These are phyloP conservation scores for Rotaria magnacalcarata DNA, from an alignment of 2,888 invertebrate genomes.

Conservation along the genomic window DNA sequence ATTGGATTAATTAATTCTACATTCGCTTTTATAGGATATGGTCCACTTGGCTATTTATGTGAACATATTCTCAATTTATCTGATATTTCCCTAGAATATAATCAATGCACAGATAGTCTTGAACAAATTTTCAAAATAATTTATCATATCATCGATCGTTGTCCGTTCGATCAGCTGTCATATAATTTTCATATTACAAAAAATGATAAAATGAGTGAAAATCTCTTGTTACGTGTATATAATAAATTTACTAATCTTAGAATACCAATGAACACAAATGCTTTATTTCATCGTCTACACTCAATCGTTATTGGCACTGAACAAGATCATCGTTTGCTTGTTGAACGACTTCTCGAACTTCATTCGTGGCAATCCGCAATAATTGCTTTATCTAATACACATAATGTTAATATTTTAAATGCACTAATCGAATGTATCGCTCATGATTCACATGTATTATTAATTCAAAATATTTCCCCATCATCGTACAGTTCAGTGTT, in stretches of 20 bases:
- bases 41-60: conserved; percentile 9
- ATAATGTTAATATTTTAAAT: background rate
- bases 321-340: background rate
- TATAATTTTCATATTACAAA: background rate
- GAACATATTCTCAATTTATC: background rate
- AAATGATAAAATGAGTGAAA: background rate
- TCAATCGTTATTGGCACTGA: background rate
- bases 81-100: background rate
- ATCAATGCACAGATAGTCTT: background rate
- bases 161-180: background rate
- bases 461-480: no score
- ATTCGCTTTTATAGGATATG: background rate
- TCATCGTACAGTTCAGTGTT: background rate
- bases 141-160: background rate
- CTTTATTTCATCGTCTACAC: background rate
- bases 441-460: background rate
- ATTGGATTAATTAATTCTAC: no score
- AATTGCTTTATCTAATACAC: background rate
- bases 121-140: background rate
- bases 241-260: background rate
- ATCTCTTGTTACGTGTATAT: background rate
- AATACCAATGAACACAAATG: background rate
- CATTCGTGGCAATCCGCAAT: background rate
- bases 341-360: background rate
- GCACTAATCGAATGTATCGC: background rate